Base-by-base conservation (phyloP, 2,888 invertebrate species). In the Drosophila phalerata region DNA sequence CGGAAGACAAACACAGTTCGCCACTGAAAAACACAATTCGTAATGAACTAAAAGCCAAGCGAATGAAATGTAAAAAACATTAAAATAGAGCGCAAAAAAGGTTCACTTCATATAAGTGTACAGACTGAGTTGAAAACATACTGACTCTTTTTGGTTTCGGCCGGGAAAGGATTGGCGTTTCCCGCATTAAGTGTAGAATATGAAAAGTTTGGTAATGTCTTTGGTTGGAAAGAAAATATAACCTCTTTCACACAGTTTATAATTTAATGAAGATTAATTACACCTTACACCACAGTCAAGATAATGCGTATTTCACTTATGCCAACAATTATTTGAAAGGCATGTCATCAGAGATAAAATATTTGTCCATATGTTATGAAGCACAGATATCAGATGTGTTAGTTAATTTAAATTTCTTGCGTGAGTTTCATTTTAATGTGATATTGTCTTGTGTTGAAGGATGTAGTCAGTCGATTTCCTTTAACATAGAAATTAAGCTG, bases 1-100 rank as follows among this genome's bases (percentile, higher is more conserved):
- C 57, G 56, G 32, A 75, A 60, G 30, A 71, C 52, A 66, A 71
- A 63, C 47, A 71, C 63, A 62, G 67, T 57, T 62, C 51, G 22
- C 49, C 19, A 47, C 22, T 57, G 45, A 49, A 55, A 52, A 38
- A 42, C 13, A 19, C 30, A 53, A 22, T 25, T 47, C 65, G 58
- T 65, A 84, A 79, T 81, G 71, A 82, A 72, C 68, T 79, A 67
- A 73, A 80, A 72, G 79, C 71, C 65, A 56, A 60, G 64, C 51
- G 67, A 78, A 77, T 65, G 42, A 60, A 78, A 78, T 69, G 57
- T 63, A 64, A 62, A 62, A 61, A 72, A 51, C 71, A 85, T 78
- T 78, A 82, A 68, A 63, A 64, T 45, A 45, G 57, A 73, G 67
- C 53, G 57, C 65, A 58, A 69, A 70, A 74, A 49, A 19, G n/a